phyloP scores from a whole-genome alignment of 2,797 vertebrate species.

The Enteromius fasciolatus region DNA sequence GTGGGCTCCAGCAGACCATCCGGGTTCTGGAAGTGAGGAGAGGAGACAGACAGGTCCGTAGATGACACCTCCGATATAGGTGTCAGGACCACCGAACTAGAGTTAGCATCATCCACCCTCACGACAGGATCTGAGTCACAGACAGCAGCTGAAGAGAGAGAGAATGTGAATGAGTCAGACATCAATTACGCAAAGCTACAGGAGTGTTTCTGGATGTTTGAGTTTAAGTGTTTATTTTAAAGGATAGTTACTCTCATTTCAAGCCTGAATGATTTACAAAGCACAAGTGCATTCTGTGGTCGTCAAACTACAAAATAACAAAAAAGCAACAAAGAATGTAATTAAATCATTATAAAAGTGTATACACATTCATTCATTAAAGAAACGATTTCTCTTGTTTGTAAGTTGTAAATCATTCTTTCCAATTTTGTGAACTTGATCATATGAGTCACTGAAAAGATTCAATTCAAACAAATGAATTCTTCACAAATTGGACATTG shows the following conservation, averaged over 20 bases:
- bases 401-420: background rate
- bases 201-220: background rate
- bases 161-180: slow-evolving; percentile 15
- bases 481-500: background rate
- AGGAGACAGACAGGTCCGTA: slow-evolving; percentile 57
- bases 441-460: background rate
- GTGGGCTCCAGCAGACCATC: slow-evolving; percentile 69
- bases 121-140: slow-evolving; percentile 50
- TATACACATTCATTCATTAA: background rate
- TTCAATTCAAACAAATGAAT: background rate
- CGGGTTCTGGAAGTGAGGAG: slow-evolving; percentile 66
- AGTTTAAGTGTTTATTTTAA: slow-evolving; percentile 14
- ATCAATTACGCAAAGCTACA: background rate
- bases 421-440: background rate
- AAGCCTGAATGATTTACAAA: background rate
- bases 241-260: background rate
- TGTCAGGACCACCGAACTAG: slow-evolving; percentile 63
- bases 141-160: slow-evolving; percentile 37
- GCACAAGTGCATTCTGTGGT: background rate
- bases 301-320: background rate
- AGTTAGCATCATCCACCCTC: slow-evolving; percentile 59
- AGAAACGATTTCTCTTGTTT: background rate
- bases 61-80: slow-evolving; percentile 62
- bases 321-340: background rate
- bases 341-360: background rate